Conservation (phyloP, 2,888 invertebrate genomes). For the Heliothis peltigera region DNA sequence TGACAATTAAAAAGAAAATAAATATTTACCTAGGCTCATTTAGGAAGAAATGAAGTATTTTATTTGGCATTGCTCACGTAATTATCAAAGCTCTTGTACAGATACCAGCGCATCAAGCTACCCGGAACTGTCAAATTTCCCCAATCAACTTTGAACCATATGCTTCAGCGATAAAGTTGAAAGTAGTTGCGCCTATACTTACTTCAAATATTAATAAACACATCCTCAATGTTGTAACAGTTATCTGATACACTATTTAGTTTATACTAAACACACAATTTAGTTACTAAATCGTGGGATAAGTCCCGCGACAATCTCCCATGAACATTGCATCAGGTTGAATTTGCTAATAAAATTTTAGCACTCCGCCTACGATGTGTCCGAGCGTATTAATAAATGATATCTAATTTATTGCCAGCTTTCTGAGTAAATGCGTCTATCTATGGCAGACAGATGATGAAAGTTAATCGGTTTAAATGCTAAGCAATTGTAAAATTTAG, state of each 20-base stretch:
- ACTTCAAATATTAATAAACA: slow-evolving; percentile 38
- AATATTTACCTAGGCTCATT: no score
- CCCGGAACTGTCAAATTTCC: no score
- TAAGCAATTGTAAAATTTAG: not conserved
- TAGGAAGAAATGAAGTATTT: no score
- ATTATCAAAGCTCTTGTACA: no score
- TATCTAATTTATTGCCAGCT: slow-evolving; percentile 47
- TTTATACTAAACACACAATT: no score
- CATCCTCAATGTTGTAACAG: slow-evolving; percentile 24
- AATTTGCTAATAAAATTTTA: slow-evolving; percentile 73
- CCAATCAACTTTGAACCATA: no score
- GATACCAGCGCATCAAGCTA: no score
- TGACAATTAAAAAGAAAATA: no score
- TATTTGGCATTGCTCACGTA: no score
- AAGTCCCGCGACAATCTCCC: slow-evolving; percentile 50
- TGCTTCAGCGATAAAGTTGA: no score
- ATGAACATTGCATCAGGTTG: slow-evolving; percentile 52
- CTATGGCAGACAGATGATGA: slow-evolving; percentile 17
- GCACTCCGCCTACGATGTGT: slow-evolving; percentile 71
- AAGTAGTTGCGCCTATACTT: no score
- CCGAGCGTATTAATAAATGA: slow-evolving; percentile 54
- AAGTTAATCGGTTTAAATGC: slow-evolving; percentile 10
- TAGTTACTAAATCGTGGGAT: slow-evolving; percentile 56
- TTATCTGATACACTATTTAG: no score
- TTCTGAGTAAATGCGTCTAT: slow-evolving; percentile 32